These are phyloP conservation scores for Drosophila triauraria DNA, from an alignment of 1,140 invertebrate genomes.

Conservation along the genomic window DNA sequence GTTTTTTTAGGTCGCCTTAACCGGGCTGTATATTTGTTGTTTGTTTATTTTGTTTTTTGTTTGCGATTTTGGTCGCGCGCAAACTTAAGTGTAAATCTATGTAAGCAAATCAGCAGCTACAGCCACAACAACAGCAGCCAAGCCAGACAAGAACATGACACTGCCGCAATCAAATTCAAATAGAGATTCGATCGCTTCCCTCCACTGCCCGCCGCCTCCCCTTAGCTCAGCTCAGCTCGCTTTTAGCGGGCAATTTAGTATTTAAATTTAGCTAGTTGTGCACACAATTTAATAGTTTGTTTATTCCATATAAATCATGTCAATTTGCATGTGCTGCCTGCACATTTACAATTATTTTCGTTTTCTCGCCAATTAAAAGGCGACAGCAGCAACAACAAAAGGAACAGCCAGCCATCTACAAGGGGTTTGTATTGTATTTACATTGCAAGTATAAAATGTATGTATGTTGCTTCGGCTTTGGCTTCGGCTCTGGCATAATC, in stretches of 20 bases:
- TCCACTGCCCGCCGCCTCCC: not conserved
- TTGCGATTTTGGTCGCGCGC: constrained; percentile 15
- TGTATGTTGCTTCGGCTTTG: constrained; percentile 3
- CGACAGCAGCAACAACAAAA: constrained; percentile 24
- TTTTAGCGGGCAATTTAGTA: constrained; percentile 41
- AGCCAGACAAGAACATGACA: constrained; percentile 47
- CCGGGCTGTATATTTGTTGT: not conserved
- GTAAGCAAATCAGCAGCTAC: constrained; percentile 43
- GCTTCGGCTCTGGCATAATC: constrained; percentile 34
- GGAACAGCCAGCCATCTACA: constrained; percentile 1
- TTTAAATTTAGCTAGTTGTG: constrained; percentile 49
- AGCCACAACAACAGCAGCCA: constrained; percentile 17
- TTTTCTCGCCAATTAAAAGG: constrained; percentile 58
- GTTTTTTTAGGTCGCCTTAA: too few relatives aligned
- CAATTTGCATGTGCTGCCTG: constrained; percentile 54
- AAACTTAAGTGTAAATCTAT: constrained; percentile 67
- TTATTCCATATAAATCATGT: constrained; percentile 64
- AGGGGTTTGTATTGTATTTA: constrained; percentile 14
- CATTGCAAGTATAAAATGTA: not conserved
- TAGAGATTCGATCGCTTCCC: constrained; percentile 16
- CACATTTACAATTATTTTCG: constrained; percentile 53
- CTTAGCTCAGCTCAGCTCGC: not conserved
- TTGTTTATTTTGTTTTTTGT: not conserved
- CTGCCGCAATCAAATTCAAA: constrained; percentile 47
- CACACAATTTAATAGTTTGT: constrained; percentile 56